Percentiles rank a stretch among this genome's conserved stretches.
Evolutionary conservation across 2,113 vertebrate genomes (phyloP).

Genomic region (Platanista minor): DNA sequence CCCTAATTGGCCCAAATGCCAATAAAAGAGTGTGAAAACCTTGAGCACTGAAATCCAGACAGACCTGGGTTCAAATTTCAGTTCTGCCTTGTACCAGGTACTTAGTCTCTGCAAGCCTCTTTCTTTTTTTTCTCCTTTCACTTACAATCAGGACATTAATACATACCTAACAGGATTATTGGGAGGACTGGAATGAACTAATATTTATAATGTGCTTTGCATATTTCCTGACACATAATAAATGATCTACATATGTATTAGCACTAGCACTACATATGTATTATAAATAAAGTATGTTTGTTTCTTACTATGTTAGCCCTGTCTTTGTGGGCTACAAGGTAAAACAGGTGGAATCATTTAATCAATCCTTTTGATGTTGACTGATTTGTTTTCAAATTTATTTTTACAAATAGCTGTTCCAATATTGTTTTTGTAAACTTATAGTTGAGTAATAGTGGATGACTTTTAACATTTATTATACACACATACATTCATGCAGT

Average conservation of each 20-base stretch:
- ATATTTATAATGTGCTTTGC: neutral
- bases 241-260: neutral
- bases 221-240: neutral
- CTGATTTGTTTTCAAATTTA: slow-evolving; percentile 3
- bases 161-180: neutral
- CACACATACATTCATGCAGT: neutral
- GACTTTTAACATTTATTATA: neutral
- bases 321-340: slow-evolving; percentile 11
- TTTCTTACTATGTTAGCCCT: neutral
- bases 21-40: neutral
- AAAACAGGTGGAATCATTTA: neutral
- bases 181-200: neutral
- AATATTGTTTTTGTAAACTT: neutral
- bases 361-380: neutral
- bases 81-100: neutral
- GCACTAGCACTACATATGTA: neutral
- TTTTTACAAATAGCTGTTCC: neutral
- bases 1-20: neutral
- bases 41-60: neutral
- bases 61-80: neutral
- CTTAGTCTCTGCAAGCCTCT: neutral
- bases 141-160: neutral
- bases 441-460: neutral
- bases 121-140: neutral
- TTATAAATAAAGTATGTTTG: neutral